Base-by-base conservation (phyloP, 1,140 invertebrate genomes). In the Prorops nasuta region DNA sequence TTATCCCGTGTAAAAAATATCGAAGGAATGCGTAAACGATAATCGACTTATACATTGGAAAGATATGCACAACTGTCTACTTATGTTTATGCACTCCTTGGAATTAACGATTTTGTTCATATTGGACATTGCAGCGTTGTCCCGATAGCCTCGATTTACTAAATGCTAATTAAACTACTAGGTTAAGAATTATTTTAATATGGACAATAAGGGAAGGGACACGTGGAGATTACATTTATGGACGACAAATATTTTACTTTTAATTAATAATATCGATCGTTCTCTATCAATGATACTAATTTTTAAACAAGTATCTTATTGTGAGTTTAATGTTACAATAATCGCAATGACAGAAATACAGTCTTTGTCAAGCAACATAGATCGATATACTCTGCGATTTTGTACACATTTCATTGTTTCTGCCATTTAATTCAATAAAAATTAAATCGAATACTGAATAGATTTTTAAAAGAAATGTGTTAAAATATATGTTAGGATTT, bases 121-220 rank as follows among this genome's bases (percentile, higher is more conserved):
- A 57, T 58, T 58, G 67, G 62, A 62, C 62, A 65, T 67, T 67
- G 63, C 64, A 69, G 49, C 56, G 51, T 64, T 60, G 63, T 67
- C 64, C 64, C 67, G 56, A 48, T 69, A 69, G 67, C 64, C 64
- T 69, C 57, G 39, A 65, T 63, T 63, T 47, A 57, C 47, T 64
- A 64, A 63, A 60, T 41, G 46, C 51, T 60, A 58, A 34, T 51
- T 56, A 55, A 46, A 39, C 31, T 62, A 59, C 32, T 12, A 6
- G 6, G 12, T 28, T 28, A 28, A 6, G 12, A 28, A 28, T 6
- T 28, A 28, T 12, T 7, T 7, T 28, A 28, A 12, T 12, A 28
- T 28, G 24, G 12, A 28, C 6, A 7, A 6, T 7, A 12, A 28
- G 12, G 6, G 24, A 12, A 28, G 6, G 6, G 24, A 28, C 12